Evolutionary conservation across 1,140 invertebrate species (phyloP), one percentile per base, ranked within the genome.

Genomic region (Medauroidea extradentata): DNA sequence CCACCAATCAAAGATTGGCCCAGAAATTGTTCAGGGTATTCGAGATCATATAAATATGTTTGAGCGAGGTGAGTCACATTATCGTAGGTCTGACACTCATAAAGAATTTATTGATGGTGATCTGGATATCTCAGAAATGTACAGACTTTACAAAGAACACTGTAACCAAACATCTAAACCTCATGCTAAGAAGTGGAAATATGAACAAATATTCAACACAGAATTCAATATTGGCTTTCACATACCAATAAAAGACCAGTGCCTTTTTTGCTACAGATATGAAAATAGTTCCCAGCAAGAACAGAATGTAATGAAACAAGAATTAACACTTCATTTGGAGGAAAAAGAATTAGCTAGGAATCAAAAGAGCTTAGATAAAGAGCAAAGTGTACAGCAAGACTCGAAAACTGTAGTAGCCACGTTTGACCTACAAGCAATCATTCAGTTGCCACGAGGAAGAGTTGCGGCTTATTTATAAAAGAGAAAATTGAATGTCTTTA

Each of bases 51-150:
- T 72, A 18, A 43, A 69, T 25, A 29, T 62, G 11, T 71, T 73
- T 43, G 68, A 72, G 9, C 63, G 64, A 34, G 64, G 68, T 14
- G 68, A 69, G 24, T 72, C 67, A 9, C 72, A 76, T 59, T 74
- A 74, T 57, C 53, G 61, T 24, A 52, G 70, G 38, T 52, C 50
- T 34, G 42, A 65, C 48, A 66, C 67, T 18, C 63, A 57, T 18
- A 53, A 65, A 25, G 68, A 71, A 51, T 75, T 66, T 60, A 70
- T 75, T 8, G 67, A 68, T 62, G 68, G 71, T 54, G 54, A 64
- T 0, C 63, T 70, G 60, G 68, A 61, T 21, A 65, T 74, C 24
- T 21, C 56, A 43, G 69, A 74, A 58, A 61, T 74, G 43, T 65
- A 63, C 52, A 63, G 49, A 24, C 64, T 72, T 56, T 75, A 70